Conservation (phyloP, 2,113 vertebrate species). For the Hipposideros armiger region DNA sequence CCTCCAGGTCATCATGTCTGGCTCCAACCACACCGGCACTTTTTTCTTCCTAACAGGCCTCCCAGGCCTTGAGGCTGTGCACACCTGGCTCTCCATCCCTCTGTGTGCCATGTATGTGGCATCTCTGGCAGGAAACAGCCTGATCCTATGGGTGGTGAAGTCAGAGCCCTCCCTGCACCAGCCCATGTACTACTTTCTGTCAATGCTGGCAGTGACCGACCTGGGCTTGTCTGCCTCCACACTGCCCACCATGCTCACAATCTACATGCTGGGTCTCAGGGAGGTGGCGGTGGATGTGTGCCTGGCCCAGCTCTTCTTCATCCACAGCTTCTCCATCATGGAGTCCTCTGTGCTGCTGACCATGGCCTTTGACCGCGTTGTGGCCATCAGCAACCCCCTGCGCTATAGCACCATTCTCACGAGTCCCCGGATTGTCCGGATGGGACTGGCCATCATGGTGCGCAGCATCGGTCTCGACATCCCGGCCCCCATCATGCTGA, state of each 20-base stretch:
- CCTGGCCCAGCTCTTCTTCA: constrained; percentile 76
- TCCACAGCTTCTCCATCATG: constrained; percentile 73
- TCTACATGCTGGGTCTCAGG: constrained; percentile 53
- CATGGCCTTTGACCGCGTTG: constrained; percentile 73
- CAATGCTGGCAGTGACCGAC: constrained; percentile 29
- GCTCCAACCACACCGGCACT: constrained; percentile 11
- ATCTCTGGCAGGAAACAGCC: constrained; percentile 68
- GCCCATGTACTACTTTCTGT: constrained; percentile 79
- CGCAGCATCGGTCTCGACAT: constrained; percentile 37
- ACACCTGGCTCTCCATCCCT: constrained; percentile 70
- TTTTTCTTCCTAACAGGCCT: constrained; percentile 72
- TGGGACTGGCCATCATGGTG: neutral
- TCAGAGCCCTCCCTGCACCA: constrained; percentile 72
- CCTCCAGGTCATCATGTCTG: neutral
- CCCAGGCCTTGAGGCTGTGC: constrained; percentile 57
- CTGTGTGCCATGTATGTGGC: constrained; percentile 72
- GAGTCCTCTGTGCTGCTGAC: constrained; percentile 77
- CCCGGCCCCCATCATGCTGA: constrained; percentile 60
- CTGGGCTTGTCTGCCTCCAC: constrained; percentile 62
- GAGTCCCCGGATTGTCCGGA: neutral
- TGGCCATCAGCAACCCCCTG: constrained; percentile 75
- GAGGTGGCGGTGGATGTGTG: neutral
- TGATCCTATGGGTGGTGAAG: constrained; percentile 73
- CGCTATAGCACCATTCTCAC: constrained; percentile 63
- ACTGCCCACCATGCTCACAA: constrained; percentile 42